Conservation (phyloP, 2,888 invertebrate species). For the Halictus ligatus region DNA sequence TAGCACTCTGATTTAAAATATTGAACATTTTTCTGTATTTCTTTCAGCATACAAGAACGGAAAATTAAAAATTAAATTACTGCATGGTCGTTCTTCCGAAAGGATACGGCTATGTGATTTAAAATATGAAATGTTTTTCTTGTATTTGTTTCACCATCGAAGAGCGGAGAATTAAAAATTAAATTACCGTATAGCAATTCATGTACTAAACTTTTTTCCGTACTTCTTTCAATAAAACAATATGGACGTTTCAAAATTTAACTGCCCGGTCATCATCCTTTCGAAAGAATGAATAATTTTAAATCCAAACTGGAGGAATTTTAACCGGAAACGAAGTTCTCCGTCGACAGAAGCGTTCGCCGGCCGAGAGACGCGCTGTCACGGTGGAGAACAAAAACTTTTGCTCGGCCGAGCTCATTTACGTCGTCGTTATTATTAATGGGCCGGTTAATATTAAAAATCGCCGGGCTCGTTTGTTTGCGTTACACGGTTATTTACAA, state of each 20-base stretch:
- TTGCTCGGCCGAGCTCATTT: conserved; percentile 28
- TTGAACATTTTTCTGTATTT: neutral
- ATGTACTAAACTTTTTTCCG: too few species aligned
- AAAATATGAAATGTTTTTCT: neutral
- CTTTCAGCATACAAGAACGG: neutral
- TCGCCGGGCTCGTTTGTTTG: conserved; percentile 39
- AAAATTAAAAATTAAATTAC: neutral
- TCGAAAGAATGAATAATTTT: neutral
- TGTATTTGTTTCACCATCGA: too few species aligned
- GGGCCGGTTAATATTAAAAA: conserved; percentile 53
- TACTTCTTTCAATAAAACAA: neutral
- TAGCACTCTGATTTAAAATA: neutral
- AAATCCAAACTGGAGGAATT: neutral
- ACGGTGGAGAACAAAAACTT: neutral
- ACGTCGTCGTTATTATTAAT: conserved; percentile 47
- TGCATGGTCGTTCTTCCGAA: neutral
- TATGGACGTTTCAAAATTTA: neutral
- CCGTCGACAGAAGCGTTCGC: too few species aligned
- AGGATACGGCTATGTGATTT: neutral
- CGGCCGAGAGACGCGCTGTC: neutral
- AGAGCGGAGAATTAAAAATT: too few species aligned
- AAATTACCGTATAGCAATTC: too few species aligned
- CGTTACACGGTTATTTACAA: conserved; percentile 53
- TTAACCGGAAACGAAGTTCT: conserved; percentile 24
- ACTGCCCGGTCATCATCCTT: neutral